A percentile compares a stretch with the other conserved stretches of the same genome.
Evolutionary conservation across 2,113 vertebrate species (phyloP).

Genomic region (Ciconia maguari): DNA sequence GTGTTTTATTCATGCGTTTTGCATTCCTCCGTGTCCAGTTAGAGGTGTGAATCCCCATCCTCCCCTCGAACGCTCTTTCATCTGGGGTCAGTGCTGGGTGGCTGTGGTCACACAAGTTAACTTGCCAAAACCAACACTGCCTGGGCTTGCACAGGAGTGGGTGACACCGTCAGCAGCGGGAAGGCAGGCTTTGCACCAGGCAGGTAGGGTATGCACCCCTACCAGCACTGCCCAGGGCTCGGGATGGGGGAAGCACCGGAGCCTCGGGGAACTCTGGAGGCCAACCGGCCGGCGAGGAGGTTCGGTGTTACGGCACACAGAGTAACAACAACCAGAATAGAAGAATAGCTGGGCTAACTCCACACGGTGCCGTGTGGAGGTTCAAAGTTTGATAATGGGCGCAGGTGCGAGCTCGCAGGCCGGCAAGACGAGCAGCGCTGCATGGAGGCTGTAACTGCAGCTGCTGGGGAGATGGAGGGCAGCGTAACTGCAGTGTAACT

Average conservation of each 20-base stretch:
- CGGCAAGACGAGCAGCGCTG: rapidly evolving
- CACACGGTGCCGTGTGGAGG: neutral
- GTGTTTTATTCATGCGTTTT: neutral
- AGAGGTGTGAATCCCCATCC: neutral
- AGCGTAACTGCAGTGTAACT: too few relatives aligned
- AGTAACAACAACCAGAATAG: neutral
- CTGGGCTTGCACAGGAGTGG: rapidly evolving
- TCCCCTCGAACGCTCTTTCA: neutral
- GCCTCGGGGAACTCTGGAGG: neutral
- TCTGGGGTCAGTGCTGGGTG: neutral
- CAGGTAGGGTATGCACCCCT: neutral
- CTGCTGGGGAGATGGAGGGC: too few relatives aligned
- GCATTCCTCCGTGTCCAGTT: neutral
- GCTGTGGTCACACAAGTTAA: neutral
- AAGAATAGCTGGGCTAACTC: neutral
- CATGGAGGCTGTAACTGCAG: neutral
- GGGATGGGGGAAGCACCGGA: neutral
- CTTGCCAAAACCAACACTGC: neutral
- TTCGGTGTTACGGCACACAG: rapidly evolving
- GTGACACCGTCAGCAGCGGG: rapidly evolving
- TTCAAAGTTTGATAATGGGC: rapidly evolving
- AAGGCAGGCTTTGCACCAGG: neutral
- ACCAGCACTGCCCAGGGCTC: neutral
- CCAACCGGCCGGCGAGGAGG: rapidly evolving
- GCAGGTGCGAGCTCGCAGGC: rapidly evolving